Evolutionary conservation across 2,797 vertebrate genomes (phyloP).

Genomic region (Enteromius afrohamiltoni): DNA sequence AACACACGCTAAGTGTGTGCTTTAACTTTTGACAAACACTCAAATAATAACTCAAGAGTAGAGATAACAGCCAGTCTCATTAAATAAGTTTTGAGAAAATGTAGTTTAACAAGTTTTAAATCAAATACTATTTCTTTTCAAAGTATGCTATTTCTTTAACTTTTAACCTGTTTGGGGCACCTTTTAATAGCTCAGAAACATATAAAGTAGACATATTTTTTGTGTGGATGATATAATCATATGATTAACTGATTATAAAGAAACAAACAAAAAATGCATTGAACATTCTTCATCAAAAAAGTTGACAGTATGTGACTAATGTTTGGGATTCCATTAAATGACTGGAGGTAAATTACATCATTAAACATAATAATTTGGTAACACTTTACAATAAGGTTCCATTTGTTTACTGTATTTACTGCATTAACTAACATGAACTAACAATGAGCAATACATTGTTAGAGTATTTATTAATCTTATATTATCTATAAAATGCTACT

Average conservation of each 20-base stretch:
- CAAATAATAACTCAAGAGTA: background rate
- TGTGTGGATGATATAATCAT: background rate
- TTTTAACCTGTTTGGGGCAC: background rate
- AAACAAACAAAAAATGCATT: too few species aligned
- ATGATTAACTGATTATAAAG: background rate
- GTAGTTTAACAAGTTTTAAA: background rate
- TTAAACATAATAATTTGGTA: background rate
- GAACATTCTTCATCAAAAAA: too few species aligned
- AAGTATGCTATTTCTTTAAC: background rate
- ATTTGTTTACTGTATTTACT: background rate
- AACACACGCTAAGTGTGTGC: background rate
- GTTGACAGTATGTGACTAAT: too few species aligned
- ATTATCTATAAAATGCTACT: background rate
- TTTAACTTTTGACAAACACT: slow-evolving; percentile 7
- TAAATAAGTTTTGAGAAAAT: background rate
- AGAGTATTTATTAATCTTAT: background rate
- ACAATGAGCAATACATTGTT: background rate
- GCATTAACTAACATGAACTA: background rate
- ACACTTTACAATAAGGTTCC: background rate
- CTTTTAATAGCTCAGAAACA: background rate
- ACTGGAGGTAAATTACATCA: background rate
- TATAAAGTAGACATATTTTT: background rate
- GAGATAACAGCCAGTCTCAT: background rate
- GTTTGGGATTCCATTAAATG: background rate
- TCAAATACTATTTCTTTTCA: background rate